Conservation (phyloP, 2,113 vertebrate genomes). For the Vombatus ursinus region DNA sequence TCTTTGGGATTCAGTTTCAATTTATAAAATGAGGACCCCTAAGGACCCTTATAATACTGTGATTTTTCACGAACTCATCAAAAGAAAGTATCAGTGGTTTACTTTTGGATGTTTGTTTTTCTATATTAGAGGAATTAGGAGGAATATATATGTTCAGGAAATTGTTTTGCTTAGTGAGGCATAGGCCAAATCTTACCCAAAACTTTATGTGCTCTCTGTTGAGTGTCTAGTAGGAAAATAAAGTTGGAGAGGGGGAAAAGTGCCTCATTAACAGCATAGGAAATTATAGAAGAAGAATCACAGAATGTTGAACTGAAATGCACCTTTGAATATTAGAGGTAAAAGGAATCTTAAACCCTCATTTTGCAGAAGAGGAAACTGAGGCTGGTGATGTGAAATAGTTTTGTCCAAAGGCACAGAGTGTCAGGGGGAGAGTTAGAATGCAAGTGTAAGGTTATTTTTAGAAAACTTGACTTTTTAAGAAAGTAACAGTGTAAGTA, state of each 20-base stretch:
- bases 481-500: neutral
- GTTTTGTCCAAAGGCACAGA: neutral
- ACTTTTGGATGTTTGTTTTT: neutral
- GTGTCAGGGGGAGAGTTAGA: neutral
- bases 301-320: neutral
- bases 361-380: neutral
- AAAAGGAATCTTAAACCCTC: neutral
- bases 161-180: neutral
- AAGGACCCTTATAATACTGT: neutral
- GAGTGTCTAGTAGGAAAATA: neutral
- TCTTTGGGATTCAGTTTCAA: neutral
- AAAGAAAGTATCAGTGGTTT: neutral
- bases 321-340: neutral
- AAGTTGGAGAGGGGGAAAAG: neutral
- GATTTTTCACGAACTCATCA: neutral
- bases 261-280: neutral
- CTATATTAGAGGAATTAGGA: neutral
- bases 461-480: neutral
- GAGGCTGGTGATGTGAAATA: neutral
- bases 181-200: neutral
- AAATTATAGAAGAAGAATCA: neutral
- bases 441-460: neutral
- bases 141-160: neutral
- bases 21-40: neutral
- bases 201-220: neutral